Evolutionary conservation across 2,888 invertebrate species (phyloP).

Genomic region (Pseudococcus longispinus): DNA sequence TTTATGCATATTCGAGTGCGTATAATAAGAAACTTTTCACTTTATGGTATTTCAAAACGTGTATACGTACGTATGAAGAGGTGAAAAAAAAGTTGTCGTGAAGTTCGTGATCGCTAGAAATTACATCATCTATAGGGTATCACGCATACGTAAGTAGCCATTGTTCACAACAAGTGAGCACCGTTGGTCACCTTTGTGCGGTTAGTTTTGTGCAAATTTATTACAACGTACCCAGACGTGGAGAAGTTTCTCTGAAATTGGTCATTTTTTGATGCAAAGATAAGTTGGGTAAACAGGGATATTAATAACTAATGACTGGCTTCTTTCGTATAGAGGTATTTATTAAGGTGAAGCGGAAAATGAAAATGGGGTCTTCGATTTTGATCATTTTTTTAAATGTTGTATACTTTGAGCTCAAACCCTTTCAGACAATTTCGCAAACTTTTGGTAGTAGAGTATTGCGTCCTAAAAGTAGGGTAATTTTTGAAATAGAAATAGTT

Average conservation of each 20-base stretch:
- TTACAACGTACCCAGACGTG: neutral
- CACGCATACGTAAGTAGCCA: neutral
- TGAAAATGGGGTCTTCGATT: too few relatives aligned
- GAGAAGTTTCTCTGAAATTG: neutral
- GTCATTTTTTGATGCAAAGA: neutral
- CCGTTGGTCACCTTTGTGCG: neutral
- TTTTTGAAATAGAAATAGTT: too few relatives aligned
- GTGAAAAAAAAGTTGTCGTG: constrained; percentile 3
- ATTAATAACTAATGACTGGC: too few relatives aligned
- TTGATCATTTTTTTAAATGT: too few relatives aligned
- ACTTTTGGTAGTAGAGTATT: too few relatives aligned
- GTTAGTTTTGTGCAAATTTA: neutral
- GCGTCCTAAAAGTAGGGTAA: too few relatives aligned
- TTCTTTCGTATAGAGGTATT: too few relatives aligned
- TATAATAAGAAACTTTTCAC: constrained; percentile 14
- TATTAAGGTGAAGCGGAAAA: too few relatives aligned
- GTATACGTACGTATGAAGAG: neutral
- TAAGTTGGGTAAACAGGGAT: too few relatives aligned
- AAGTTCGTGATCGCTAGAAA: constrained; percentile 8
- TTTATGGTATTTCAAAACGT: neutral
- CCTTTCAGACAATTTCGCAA: too few relatives aligned
- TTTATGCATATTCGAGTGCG: constrained; percentile 17
- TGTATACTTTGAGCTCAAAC: too few relatives aligned
- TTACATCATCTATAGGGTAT: neutral
- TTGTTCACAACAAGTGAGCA: neutral